Percentiles rank a stretch among this genome's conserved stretches.
These are phyloP conservation scores for Cichlasoma orientale DNA, from an alignment of 2,797 vertebrate species.

Conservation along the genomic window DNA sequence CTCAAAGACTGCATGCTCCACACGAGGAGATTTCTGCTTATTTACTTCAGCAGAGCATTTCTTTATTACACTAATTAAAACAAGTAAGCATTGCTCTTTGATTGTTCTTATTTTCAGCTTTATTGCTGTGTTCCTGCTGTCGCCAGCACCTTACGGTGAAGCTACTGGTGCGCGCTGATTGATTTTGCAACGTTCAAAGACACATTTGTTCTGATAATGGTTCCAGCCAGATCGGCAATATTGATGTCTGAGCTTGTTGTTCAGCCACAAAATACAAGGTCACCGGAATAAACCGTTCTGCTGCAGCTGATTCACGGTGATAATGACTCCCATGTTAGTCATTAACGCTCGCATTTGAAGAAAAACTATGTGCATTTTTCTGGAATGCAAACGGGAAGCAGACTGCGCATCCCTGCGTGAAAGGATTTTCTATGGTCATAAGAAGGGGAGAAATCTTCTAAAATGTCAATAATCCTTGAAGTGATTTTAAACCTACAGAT, in stretches of 20 bases:
- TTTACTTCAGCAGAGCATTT: constrained; percentile 29
- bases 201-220: constrained; percentile 40
- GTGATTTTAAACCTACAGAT: background rate
- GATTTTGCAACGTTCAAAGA: constrained; percentile 31
- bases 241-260: constrained; percentile 19
- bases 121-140: constrained; percentile 24
- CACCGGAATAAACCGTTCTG: constrained; percentile 30
- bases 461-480: background rate
- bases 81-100: constrained; percentile 12
- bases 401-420: background rate
- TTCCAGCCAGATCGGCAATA: constrained; percentile 12
- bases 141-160: constrained; percentile 20
- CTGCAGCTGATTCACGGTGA: constrained; percentile 30
- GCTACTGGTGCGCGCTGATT: constrained; percentile 4
- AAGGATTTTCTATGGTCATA: background rate
- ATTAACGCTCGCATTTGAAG: constrained; percentile 32
- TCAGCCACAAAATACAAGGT: constrained; percentile 25
- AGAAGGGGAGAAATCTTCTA: background rate
- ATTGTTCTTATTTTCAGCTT: constrained; percentile 38
- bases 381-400: background rate
- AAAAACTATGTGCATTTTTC: background rate
- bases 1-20: background rate
- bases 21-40: constrained; percentile 12
- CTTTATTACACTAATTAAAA: constrained; percentile 35
- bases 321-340: constrained; percentile 38